These are phyloP conservation scores for Yoshiicerus persimilis DNA, from an alignment of 1,140 invertebrate species.

Conservation along the genomic window DNA sequence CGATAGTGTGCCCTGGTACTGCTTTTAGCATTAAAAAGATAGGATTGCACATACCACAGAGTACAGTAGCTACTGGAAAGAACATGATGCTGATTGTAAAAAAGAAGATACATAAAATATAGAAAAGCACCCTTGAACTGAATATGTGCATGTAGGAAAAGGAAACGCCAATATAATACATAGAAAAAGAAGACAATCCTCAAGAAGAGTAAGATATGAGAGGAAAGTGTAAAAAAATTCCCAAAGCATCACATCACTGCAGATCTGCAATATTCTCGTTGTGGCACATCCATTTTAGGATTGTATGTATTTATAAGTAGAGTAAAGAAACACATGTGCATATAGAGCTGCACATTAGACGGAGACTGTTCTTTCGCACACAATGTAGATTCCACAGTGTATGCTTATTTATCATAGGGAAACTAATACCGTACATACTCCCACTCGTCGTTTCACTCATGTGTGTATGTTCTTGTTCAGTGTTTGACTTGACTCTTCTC, in stretches of 20 bases:
- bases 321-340: not conserved
- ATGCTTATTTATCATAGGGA: not conserved
- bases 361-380: not conserved
- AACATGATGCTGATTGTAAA: not conserved
- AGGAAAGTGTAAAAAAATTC: not conserved
- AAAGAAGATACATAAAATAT: not conserved
- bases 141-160: not conserved
- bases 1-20: no score
- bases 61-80: not conserved
- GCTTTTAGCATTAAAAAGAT: not conserved
- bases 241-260: constrained; percentile 7
- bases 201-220: constrained; percentile 5
- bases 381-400: not conserved
- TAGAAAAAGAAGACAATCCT: not conserved
- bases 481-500: not conserved
- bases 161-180: not conserved
- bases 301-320: not conserved
- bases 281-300: not conserved
- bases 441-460: not conserved
- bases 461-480: not conserved
- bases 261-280: constrained; percentile 12
- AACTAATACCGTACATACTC: not conserved
- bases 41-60: not conserved
- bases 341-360: not conserved
- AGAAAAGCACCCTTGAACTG: not conserved